These are phyloP conservation scores for Enteromius argenteus DNA, from an alignment of 2,797 vertebrate genomes.

Conservation along the genomic window DNA sequence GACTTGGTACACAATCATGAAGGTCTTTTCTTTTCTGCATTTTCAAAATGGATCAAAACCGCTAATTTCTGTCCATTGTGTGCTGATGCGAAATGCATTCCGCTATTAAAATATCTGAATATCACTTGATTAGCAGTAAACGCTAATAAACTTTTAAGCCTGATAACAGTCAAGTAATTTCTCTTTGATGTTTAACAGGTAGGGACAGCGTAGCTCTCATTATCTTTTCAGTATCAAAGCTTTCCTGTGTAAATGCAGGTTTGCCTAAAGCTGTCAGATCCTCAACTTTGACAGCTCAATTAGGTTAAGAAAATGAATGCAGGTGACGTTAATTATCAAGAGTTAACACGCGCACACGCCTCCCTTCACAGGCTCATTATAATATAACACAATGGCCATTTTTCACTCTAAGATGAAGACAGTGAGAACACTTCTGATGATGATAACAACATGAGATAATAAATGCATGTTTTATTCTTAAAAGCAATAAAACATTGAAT, in stretches of 20 bases:
- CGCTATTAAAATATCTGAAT: not conserved
- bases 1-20: not conserved
- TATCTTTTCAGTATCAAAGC: constrained; percentile 55
- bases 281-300: constrained; percentile 59
- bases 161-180: constrained; percentile 37
- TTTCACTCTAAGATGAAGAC: constrained; percentile 27
- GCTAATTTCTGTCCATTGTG: not conserved
- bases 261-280: constrained; percentile 48
- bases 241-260: constrained; percentile 48
- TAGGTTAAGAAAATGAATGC: constrained; percentile 53
- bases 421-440: constrained; percentile 13
- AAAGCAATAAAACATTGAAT: constrained; percentile 14
- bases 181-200: constrained; percentile 52
- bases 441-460: constrained; percentile 6
- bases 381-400: constrained; percentile 33
- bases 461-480: not conserved
- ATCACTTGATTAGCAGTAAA: not conserved
- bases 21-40: not conserved
- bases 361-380: constrained; percentile 46
- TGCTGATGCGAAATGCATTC: not conserved
- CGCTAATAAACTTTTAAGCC: constrained; percentile 4
- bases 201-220: constrained; percentile 48
- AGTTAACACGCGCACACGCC: constrained; percentile 41
- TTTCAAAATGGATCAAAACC: constrained; percentile 23
- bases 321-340: constrained; percentile 60